Conservation (phyloP, 2,113 vertebrate species). For the Charadrius vociferus region DNA sequence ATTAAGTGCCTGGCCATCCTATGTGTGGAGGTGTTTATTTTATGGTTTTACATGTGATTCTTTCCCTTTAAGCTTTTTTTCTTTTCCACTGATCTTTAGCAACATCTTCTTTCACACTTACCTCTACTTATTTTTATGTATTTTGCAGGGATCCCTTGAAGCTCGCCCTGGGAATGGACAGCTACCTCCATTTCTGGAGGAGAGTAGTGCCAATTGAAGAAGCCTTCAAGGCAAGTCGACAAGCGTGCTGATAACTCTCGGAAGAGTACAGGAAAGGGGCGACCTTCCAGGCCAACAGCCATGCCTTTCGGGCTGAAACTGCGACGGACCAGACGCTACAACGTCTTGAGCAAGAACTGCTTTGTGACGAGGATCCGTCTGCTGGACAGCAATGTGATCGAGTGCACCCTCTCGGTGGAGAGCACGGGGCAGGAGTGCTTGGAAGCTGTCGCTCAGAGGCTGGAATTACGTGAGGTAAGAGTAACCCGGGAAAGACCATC, state of each 20-base stretch:
- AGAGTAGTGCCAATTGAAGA: conserved; percentile 70
- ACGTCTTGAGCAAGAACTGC: conserved; percentile 97
- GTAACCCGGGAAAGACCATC: neutral
- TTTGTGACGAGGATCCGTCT: conserved; percentile 94
- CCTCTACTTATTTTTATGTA: neutral
- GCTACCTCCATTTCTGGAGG: conserved; percentile 39
- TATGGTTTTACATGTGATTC: neutral
- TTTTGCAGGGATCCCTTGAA: conserved; percentile 45
- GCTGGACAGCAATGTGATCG: conserved; percentile 90
- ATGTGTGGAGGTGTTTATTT: neutral
- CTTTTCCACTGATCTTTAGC: neutral
- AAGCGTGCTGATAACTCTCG: conserved; percentile 35
- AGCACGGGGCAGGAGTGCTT: conserved; percentile 96
- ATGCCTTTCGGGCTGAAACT: conserved; percentile 97
- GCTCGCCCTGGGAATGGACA: conserved; percentile 71
- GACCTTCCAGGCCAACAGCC: conserved; percentile 52
- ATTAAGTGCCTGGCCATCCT: neutral
- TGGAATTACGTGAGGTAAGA: conserved; percentile 93
- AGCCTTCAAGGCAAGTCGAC: neutral
- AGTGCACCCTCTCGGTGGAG: conserved; percentile 94
- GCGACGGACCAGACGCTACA: conserved; percentile 92
- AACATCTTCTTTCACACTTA: neutral
- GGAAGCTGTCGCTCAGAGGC: conserved; percentile 92
- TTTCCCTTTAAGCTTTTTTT: neutral
- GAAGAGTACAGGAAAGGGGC: conserved; percentile 1